These are phyloP conservation scores for Gambusia affinis DNA, from an alignment of 2,113 vertebrate species.

Conservation along the genomic window DNA sequence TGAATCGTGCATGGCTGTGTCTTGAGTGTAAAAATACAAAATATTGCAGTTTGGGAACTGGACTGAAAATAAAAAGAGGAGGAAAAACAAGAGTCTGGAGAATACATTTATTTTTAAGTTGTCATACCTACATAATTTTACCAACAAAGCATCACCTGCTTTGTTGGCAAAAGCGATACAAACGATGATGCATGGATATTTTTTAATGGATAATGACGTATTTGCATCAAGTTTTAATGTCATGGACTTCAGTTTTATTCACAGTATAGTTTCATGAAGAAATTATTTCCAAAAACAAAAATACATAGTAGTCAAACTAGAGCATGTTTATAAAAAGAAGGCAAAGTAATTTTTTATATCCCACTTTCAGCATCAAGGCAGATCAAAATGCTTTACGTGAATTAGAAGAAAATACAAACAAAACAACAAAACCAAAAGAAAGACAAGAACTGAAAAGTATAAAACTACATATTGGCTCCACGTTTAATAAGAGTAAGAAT, in stretches of 20 bases:
- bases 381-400: too few species aligned
- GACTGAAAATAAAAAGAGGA: conserved; percentile 86
- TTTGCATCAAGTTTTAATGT: neutral
- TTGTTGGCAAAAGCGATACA: too few species aligned
- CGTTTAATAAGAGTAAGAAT: too few species aligned
- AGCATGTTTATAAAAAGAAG: neutral
- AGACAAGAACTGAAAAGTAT: too few species aligned
- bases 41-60: conserved; percentile 96
- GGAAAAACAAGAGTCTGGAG: conserved; percentile 46
- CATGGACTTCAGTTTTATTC: neutral
- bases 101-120: conserved; percentile 6
- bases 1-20: conserved; percentile 99
- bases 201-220: neutral
- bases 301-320: conserved; percentile 1
- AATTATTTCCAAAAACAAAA: conserved; percentile 4
- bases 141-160: too few species aligned
- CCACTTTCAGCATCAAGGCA: too few species aligned
- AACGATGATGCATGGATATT: too few species aligned
- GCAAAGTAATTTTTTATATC: neutral
- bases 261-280: conserved; percentile 6
- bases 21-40: conserved; percentile 95
- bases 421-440: too few species aligned
- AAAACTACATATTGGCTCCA: too few species aligned
- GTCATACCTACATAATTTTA: neutral
- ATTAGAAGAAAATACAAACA: too few species aligned